Conservation (phyloP, 2,113 vertebrate species). For the Dryoscopus gambensis region DNA sequence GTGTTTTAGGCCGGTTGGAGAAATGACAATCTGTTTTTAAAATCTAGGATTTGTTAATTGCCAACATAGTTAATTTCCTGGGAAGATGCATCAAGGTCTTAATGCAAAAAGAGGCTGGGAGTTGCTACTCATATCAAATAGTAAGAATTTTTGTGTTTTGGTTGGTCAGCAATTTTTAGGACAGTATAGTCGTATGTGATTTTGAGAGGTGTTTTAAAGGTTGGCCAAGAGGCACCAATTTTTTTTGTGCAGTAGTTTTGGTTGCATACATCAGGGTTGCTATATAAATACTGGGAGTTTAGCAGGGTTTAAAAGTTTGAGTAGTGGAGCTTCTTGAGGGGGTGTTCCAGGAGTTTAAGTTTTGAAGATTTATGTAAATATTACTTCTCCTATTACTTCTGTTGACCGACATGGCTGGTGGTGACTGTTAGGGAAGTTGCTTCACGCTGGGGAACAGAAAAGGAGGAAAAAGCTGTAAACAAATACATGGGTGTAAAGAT, state of each 20-base stretch:
- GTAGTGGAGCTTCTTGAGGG: not conserved
- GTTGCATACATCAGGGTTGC: not conserved
- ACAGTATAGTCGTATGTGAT: not conserved
- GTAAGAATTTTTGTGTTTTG: not conserved
- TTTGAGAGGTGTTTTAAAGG: not conserved
- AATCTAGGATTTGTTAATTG: not conserved
- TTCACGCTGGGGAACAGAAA: not conserved
- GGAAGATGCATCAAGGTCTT: not conserved
- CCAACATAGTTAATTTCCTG: accelerated
- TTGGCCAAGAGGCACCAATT: not conserved
- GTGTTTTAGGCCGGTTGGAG: not conserved
- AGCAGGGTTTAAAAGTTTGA: not conserved
- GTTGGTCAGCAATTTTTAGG: not conserved
- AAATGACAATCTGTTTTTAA: not conserved
- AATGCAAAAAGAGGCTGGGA: not conserved
- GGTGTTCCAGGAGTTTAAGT: not conserved
- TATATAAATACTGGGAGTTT: not conserved
- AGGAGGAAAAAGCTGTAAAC: not conserved
- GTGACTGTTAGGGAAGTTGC: not conserved
- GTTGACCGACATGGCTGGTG: not conserved
- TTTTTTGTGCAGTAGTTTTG: not conserved
- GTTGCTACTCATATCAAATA: not conserved
- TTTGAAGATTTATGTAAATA: not conserved
- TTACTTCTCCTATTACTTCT: not conserved
- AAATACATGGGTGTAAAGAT: not conserved